Evolutionary conservation across 2,113 vertebrate genomes (phyloP), one percentile per base, ranked within the genome.

Genomic region (Cebus imitator): DNA sequence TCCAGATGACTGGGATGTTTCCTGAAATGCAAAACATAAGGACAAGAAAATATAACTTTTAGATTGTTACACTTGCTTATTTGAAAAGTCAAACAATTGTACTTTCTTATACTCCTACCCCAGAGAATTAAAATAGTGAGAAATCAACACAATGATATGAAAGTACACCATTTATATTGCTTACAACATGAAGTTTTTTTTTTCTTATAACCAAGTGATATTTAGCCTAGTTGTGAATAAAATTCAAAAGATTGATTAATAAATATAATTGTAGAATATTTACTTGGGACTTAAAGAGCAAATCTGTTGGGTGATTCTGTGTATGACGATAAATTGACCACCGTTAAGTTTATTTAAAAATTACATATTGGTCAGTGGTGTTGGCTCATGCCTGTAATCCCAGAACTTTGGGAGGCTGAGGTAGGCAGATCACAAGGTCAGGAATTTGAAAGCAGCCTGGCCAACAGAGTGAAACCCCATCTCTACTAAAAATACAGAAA

Each of bases 11-110:
- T 97, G 96, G 11, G 75, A 11, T 61, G 85, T 92, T 84, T 98
- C 99, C 99, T 99, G 97, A 97, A 99, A 99, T 45, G 88, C 55
- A 98, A 97, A 89, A 97, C 4, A 86, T 9, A 82, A 90, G 20
- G 3, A 86, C 4, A 83, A 93, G 50, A 76, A 64, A 94, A 84
- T 2, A 8, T 66, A 32, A 76, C 4, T 40, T 61, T 95, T 55
- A 70, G 11, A 70, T n/a, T 66, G 45, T 11, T 30, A 92, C 7
- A 57, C 2, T 11, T 61, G 21, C 27, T 80, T 17, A 81, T 23
- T 37, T 89, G 11, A 87, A 96, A 81, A 75, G 6, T 45, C n/a
- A 76, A 92, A 81, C 37, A 40, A 91, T 16, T 78, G 48, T 1
- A 84, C 4, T 66, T 68, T 93, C 21, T 88, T 68, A 82, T 66